Evolutionary conservation across 2,797 vertebrate species (phyloP).

Genomic region (Odontamblyopus lacepedii): DNA sequence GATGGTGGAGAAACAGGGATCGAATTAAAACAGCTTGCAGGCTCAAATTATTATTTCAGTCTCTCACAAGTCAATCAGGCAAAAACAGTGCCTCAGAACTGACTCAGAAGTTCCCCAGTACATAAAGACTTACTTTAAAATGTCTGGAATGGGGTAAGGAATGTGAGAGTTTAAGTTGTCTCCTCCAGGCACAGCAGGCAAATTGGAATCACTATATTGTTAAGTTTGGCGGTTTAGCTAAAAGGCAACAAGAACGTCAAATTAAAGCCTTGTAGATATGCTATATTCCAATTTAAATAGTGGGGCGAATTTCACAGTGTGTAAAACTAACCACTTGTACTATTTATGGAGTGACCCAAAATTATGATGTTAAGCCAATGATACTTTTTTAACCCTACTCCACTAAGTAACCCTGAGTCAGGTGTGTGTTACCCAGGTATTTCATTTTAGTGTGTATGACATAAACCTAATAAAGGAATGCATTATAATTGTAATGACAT

Average conservation of each 20-base stretch:
- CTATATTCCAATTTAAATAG: neutral
- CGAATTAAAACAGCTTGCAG: slow-evolving; percentile 38
- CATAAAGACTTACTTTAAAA: neutral
- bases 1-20: slow-evolving; percentile 33
- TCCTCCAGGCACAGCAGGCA: neutral
- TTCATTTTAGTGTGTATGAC: too few species aligned
- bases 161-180: neutral
- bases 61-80: slow-evolving; percentile 11
- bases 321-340: too few species aligned
- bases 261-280: neutral
- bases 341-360: too few species aligned
- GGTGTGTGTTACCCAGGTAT: too few species aligned
- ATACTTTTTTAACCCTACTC: too few species aligned
- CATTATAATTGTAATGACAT: too few species aligned
- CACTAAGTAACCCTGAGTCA: too few species aligned
- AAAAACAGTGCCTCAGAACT: neutral
- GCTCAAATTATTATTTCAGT: slow-evolving; percentile 20
- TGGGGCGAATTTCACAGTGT: too few species aligned
- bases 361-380: too few species aligned
- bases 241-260: neutral
- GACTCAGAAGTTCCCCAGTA: neutral
- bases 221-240: neutral
- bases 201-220: neutral
- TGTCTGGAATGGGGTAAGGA: neutral
- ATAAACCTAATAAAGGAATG: too few species aligned